These are phyloP conservation scores for Aporophyla nigra DNA, from an alignment of 2,888 invertebrate species.

Conservation along the genomic window DNA sequence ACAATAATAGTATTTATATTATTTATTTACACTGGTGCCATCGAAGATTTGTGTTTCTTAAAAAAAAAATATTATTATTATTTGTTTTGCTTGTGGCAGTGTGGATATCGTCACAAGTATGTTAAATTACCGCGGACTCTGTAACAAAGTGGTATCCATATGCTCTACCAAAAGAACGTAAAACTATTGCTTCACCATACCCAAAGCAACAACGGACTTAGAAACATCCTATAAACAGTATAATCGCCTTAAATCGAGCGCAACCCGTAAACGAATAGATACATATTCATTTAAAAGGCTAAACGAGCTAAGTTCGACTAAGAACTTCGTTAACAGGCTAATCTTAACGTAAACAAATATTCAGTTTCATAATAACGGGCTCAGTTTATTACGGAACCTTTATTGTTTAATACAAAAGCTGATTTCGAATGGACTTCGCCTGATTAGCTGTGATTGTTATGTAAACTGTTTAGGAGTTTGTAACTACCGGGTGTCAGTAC, in stretches of 20 bases:
- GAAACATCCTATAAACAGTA: constrained; percentile 30
- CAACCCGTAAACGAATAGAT: constrained; percentile 65
- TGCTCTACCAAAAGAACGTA: no score
- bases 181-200: no score
- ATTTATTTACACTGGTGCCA: no score
- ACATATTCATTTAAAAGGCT: constrained; percentile 78
- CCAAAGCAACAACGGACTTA: not conserved
- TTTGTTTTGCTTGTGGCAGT: no score
- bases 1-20: no score
- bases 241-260: constrained; percentile 38
- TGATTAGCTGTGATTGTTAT: constrained; percentile 40
- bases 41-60: no score
- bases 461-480: constrained; percentile 9
- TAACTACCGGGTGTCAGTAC: not conserved
- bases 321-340: constrained; percentile 76
- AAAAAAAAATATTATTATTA: no score
- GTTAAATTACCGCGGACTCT: no score
- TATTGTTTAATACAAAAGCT: constrained; percentile 64
- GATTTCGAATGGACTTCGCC: constrained; percentile 38
- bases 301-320: constrained; percentile 71
- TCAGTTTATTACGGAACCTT: constrained; percentile 49
- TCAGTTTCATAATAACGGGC: constrained; percentile 44
- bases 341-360: constrained; percentile 77
- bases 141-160: no score
- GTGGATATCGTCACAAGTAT: no score